Evolutionary conservation across 2,888 invertebrate species (phyloP), one percentile per base, ranked within the genome.

Genomic region (Xylota sylvarum): DNA sequence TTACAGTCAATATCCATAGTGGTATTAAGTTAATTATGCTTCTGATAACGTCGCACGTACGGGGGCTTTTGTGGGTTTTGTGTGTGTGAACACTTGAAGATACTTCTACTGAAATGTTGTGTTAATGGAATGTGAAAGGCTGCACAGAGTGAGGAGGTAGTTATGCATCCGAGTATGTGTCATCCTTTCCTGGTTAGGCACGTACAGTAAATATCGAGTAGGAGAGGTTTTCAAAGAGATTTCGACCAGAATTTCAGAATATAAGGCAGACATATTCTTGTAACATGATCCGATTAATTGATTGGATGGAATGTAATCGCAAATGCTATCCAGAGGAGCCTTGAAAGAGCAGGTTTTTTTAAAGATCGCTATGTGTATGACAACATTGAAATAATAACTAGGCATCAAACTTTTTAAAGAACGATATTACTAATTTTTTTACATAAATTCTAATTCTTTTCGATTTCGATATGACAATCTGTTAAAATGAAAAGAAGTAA

Each of bases 1-100:
- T 86, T 86, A 86, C 86, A 86, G 86, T 86, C 86, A 86, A 86
- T 77, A 86, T 86, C 86, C 86, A 73, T 86, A 82, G 82, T 82
- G 81, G 86, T 82, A 86, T 86, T 86, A 82, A 86, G 86, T 86
- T 86, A 86, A 86, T 81, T 86, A 86, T 82, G 81, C 62, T 82
- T 81, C 73, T 77, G 86, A 86, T 86, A 82, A 82, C 85, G 77
- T 86, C 85, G 74, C 72, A 81, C 77, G 73, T 67, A 37, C 30
- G 46, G 46, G 23, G 56, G 14, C 32, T 64, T 23, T 64, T 77
- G 82, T 77, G 64, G 74, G 55, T 65, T 55, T 67, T 76, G 69
- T 70, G 76, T 80, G 84, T 80, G 80, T 19, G 67, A 78, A 55
- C 52, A 55, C 83, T 74, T 79, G 35, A 84, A 84, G 74, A 80